Evolutionary conservation across 2,113 vertebrate species (phyloP).

Genomic region (Cyanistes caeruleus): DNA sequence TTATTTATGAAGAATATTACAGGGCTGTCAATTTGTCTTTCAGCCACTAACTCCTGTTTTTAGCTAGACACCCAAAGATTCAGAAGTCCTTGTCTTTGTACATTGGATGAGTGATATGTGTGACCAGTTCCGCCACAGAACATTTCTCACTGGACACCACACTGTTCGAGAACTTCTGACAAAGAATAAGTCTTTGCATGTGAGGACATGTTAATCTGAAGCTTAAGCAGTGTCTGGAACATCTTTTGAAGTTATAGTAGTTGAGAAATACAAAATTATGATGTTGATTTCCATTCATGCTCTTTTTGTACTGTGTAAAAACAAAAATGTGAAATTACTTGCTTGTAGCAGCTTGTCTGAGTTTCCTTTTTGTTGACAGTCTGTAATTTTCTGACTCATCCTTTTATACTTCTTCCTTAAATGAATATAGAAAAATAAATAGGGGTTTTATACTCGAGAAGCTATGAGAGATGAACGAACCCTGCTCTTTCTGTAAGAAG

Average conservation of each 20-base stretch:
- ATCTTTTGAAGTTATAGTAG: background rate
- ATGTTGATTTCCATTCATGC: background rate
- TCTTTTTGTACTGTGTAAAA: background rate
- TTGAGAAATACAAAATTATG: background rate
- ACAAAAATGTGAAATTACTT: background rate
- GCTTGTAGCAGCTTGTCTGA: background rate
- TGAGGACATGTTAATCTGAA: background rate
- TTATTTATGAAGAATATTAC: background rate
- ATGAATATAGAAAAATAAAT: background rate
- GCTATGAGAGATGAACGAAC: background rate
- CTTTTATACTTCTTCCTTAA: background rate
- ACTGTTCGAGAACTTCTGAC: background rate
- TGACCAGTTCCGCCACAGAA: background rate
- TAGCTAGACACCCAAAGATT: background rate
- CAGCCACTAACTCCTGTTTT: background rate
- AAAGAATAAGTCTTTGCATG: background rate
- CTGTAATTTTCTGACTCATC: background rate
- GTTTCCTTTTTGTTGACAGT: background rate
- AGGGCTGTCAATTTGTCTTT: background rate
- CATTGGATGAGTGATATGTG: background rate
- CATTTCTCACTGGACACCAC: background rate
- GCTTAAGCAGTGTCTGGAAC: background rate
- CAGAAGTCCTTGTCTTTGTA: background rate
- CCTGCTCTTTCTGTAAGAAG: background rate
- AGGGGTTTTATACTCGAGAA: background rate